A percentile compares a stretch with the other conserved stretches of the same genome.
These are phyloP conservation scores for Champsocephalus gunnari DNA, from an alignment of 2,797 vertebrate genomes.

Conservation along the genomic window DNA sequence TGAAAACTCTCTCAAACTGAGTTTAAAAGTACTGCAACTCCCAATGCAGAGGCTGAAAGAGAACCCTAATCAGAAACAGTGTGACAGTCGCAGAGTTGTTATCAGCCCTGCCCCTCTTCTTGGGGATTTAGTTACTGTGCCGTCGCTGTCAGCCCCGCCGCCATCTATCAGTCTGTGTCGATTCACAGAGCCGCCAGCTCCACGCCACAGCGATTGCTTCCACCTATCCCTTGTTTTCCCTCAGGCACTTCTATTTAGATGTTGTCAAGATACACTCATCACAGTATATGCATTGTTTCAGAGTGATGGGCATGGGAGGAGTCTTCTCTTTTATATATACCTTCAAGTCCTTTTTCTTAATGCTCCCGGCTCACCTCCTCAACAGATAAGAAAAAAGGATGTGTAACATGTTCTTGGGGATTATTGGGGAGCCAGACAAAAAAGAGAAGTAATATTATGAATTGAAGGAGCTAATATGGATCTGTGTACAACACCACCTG, in stretches of 20 bases:
- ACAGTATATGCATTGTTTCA: conserved; percentile 78
- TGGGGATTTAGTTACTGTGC: conserved; percentile 76
- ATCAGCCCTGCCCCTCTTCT: conserved; percentile 64
- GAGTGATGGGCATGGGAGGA: conserved; percentile 53
- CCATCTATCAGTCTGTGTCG: conserved; percentile 74
- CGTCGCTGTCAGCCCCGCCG: conserved; percentile 56
- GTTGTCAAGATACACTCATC: conserved; percentile 86
- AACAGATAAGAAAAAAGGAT: conserved; percentile 57
- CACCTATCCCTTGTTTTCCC: conserved; percentile 69
- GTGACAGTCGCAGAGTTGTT: conserved; percentile 66
- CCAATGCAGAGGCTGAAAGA: conserved; percentile 35
- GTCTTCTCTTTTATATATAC: conserved; percentile 42
- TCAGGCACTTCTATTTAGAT: conserved; percentile 87
- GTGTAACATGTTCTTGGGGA: conserved; percentile 42
- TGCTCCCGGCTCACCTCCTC: conserved; percentile 39
- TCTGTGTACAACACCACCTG: conserved; percentile 20
- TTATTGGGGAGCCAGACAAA: conserved; percentile 26
- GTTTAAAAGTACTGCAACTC: conserved; percentile 52
- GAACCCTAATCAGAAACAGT: conserved; percentile 68
- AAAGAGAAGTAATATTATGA: conserved; percentile 36
- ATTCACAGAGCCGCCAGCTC: conserved; percentile 54
- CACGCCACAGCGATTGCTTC: conserved; percentile 60
- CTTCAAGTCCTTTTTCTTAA: conserved; percentile 47
- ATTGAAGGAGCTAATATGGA: conserved; percentile 16
- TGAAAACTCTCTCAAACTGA: conserved; percentile 41